Evolutionary conservation across 1,140 invertebrate genomes (phyloP), one percentile per base, ranked within the genome.

Genomic region (Venturia canescens): DNA sequence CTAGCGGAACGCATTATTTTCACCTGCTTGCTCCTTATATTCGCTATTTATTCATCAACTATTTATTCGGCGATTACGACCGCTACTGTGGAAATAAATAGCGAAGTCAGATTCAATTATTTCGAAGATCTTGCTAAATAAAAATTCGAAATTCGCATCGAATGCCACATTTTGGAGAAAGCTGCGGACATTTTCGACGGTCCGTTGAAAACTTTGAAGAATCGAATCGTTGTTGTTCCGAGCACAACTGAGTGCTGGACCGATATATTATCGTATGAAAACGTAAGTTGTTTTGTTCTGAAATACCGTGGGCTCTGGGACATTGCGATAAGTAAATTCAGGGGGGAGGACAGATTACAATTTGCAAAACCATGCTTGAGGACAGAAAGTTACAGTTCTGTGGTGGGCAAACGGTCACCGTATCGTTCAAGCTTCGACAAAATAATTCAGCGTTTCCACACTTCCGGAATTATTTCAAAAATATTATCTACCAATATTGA

Each of bases 111-210:
- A 44, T 60, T 69, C 74, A 80, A 29, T 77, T 48, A 18, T 48
- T 82, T 78, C 27, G 72, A 82, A n/a, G 78, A 82, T 66, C 13
- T 82, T 9, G 74, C 69, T 38, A 29, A 60, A 3, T 82, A 78
- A 21, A 26, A 44, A 1, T 31, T 82, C 3, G 34, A 23, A 29
- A 66, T 50, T 11, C 15, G 72, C 0, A 50, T 79, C 0, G 31
- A 50, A 15, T 1, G 48, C 34, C 76, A 48, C 21, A 77, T 60
- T 16, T 11, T 63, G 6, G 31, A 38, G 26, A 6, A 79, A 77
- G n/a, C 50, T 23, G 60, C 50, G 50, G 9, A 76, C 7, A 71
- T 50, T 53, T 34, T 48, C 18, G 80, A 77, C 57, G 80, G 74
- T 13, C 67, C 57, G 48, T 27, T 76, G 11, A 66, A 63, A 11